These are phyloP conservation scores for Chlorodrepanis virens DNA, from an alignment of 2,113 vertebrate genomes.

Conservation along the genomic window DNA sequence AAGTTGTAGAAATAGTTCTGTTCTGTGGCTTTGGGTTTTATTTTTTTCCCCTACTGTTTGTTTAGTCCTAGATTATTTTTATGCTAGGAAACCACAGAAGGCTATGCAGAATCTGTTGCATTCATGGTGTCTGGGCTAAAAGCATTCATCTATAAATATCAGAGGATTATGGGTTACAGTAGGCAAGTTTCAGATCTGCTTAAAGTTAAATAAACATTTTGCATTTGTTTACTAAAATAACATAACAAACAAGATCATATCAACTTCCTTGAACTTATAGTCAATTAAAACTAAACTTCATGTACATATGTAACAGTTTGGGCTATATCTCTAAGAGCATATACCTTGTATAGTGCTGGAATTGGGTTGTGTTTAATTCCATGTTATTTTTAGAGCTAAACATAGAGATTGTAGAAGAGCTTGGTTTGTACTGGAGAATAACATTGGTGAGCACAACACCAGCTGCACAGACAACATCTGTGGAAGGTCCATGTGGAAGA, in stretches of 20 bases:
- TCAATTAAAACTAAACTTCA: not conserved
- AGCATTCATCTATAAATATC: slow-evolving; percentile 44
- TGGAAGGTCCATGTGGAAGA: not conserved
- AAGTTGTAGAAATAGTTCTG: not conserved
- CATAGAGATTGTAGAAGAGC: not conserved
- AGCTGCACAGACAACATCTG: not conserved
- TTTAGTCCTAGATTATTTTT: slow-evolving; percentile 46
- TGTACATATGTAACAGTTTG: not conserved
- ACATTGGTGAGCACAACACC: not conserved
- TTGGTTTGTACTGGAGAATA: not conserved
- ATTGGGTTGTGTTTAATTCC: not conserved
- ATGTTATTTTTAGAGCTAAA: not conserved
- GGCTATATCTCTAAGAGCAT: not conserved
- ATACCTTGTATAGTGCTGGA: not conserved
- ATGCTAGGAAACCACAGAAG: slow-evolving; percentile 33
- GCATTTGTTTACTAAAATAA: slow-evolving; percentile 24
- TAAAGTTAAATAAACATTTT: slow-evolving; percentile 10
- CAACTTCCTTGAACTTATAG: not conserved
- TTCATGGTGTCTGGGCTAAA: slow-evolving; percentile 18
- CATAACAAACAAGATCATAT: not conserved
- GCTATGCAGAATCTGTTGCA: not conserved
- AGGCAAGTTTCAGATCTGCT: not conserved
- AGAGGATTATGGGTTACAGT: slow-evolving; percentile 34
- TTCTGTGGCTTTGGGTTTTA: not conserved
- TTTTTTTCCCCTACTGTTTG: not conserved